These are phyloP conservation scores for Catharus bicknelli DNA, from an alignment of 2,113 vertebrate genomes.

Conservation along the genomic window DNA sequence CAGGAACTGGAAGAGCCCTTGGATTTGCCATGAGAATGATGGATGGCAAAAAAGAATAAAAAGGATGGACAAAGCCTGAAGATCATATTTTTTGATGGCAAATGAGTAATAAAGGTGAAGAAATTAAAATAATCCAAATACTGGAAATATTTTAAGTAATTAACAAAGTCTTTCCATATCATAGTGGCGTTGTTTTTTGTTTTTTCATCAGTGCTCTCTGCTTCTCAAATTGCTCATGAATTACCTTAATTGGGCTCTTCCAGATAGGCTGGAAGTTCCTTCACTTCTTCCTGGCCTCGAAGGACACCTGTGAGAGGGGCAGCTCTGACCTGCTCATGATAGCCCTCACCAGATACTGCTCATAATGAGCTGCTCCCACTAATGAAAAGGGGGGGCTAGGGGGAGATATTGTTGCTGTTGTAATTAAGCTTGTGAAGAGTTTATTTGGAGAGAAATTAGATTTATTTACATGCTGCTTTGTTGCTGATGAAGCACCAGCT, in stretches of 20 bases:
- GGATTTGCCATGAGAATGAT: accelerated
- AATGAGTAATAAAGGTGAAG: neutral
- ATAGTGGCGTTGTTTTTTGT: neutral
- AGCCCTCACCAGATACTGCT: constrained; percentile 60
- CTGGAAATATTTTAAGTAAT: constrained; percentile 27
- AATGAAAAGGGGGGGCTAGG: constrained; percentile 62
- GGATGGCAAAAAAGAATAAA: neutral
- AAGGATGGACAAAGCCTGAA: neutral
- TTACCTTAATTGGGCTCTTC: constrained; percentile 71
- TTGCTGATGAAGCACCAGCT: constrained; percentile 81
- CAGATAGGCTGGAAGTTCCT: constrained; percentile 53
- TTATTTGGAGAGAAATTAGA: constrained; percentile 88
- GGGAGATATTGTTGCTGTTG: constrained; percentile 69
- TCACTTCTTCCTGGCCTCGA: neutral
- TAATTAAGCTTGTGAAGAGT: constrained; percentile 81
- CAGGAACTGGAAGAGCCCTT: neutral
- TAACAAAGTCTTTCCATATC: constrained; percentile 39
- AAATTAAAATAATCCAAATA: constrained; percentile 15
- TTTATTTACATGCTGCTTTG: constrained; percentile 87
- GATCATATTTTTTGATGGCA: neutral
- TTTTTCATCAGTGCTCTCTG: constrained; percentile 37
- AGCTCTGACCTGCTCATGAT: constrained; percentile 41
- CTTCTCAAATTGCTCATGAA: constrained; percentile 45
- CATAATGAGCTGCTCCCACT: constrained; percentile 68
- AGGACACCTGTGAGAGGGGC: constrained; percentile 68